Base-by-base conservation (phyloP, 2,888 invertebrate species). In the Drosophila paranaensis region DNA sequence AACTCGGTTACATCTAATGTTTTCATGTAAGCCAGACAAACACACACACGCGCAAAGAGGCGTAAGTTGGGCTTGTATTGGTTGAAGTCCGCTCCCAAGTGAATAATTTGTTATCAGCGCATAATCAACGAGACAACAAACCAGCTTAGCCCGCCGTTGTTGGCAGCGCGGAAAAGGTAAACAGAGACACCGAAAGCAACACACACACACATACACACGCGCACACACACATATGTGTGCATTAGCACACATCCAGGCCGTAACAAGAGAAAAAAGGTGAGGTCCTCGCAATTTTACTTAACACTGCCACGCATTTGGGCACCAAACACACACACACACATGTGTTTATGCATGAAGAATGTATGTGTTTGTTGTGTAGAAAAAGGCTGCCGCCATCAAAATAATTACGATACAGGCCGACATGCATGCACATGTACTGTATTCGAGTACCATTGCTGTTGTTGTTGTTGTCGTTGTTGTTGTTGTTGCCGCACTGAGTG, bases 51-150 rank as follows among this genome's bases (percentile, higher is more conserved):
- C 53, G 30, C 54, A 57, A 48, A 6, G 27, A 69, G 63, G 61
- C 57, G 51, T 74, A 50, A 60, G 43, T 42, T 69, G 65, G 54
- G 58, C 58, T 30, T 71, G 69, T 69, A 67, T 82, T 70, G 87
- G 83, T 65, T 81, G 90, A 79, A 74, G 79, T 81, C 76, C 70
- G 77, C 65, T 84, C 91, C 85, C 91, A 76, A 75, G 88, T 88
- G 90, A 88, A 91, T 90, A 91, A 90, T 90, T 90, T 90, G 88
- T 86, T 90, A 90, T 88, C 82, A 88, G 86, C 86, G 82, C 89
- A 90, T 91, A 91, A 90, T 90, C 86, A 90, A 82, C 87, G 87
- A 90, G 84, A 82, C 88, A 83, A 78, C 70, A 66, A 60, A 72
- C 67, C 65, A 63, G 56, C 58, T 61, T 58, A 50, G 46, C 53